A percentile compares a stretch with the other conserved stretches of the same genome.
These are phyloP conservation scores for Epizoanthus stellaris DNA, from an alignment of 92 coral and sea anemone species.

Conservation along the genomic window DNA sequence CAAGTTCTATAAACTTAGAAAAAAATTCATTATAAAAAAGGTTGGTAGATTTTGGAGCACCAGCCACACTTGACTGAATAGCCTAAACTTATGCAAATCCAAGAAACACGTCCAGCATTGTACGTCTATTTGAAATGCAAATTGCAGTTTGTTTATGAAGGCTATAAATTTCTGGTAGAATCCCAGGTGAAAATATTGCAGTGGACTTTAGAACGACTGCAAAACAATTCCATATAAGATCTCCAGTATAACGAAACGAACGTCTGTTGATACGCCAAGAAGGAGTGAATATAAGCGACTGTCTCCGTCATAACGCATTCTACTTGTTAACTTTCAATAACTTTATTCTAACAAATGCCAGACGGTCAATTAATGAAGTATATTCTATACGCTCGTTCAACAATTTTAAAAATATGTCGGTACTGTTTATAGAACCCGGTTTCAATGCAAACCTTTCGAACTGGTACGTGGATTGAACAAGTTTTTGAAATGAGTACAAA, in stretches of 20 bases:
- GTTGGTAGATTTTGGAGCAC: too few species aligned
- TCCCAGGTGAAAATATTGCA: conserved; percentile 1
- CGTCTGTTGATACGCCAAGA: too few species aligned
- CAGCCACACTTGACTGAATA: too few species aligned
- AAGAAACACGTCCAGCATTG: too few species aligned
- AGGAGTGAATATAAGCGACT: too few species aligned
- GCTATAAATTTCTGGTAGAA: not conserved
- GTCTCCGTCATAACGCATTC: not conserved
- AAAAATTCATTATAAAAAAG: too few species aligned
- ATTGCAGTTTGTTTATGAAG: not conserved
- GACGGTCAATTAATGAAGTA: not conserved
- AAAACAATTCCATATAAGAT: not conserved
- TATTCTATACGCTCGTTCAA: too few species aligned
- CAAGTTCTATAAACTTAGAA: too few species aligned
- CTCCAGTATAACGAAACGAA: too few species aligned
- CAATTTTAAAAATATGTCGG: not conserved
- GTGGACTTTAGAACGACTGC: too few species aligned
- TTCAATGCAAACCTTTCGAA: not conserved
- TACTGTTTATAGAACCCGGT: not conserved
- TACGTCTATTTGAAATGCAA: not conserved
- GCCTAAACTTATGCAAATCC: too few species aligned
- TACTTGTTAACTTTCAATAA: not conserved
- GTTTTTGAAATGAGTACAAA: not conserved
- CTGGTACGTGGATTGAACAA: too few species aligned
- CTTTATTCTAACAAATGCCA: not conserved